Base-by-base conservation (phyloP, 2,888 invertebrate genomes). In the Himalopsyche anomala region DNA sequence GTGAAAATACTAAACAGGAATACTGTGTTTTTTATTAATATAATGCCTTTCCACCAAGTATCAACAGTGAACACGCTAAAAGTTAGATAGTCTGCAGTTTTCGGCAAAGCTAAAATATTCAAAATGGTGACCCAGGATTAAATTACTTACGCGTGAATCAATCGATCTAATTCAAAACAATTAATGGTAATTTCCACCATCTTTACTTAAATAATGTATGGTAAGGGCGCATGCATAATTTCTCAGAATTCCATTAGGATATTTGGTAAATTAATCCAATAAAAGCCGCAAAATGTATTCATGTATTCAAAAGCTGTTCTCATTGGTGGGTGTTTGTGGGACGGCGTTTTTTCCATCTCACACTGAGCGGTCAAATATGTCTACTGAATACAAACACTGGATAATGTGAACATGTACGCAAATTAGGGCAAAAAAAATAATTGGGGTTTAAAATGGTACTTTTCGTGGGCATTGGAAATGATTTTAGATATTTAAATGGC, bases 371-470 rank as follows among this genome's bases (percentile, higher is more conserved):
- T 19, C 62, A n/a, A 5, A 28, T 19, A 62, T 62, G 62, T 62
- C 62, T 8, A 2, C 19, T 62, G 62, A 62, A 62, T 62, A 62
- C 62, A 62, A 62, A 62, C 62, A 62, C 62, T 62, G 19, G 28
- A n/a, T 62, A 62, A 62, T 62, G 62, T 62, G n/a, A 19, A 9
- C 62, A 62, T 62, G 62, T 62, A 62, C 62, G 62, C 62, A 62
- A 62, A 62, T 62, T 62, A 62, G 19, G 8, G 28, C 19, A 62
- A 62, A 62, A 28, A 62, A 62, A 62, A 12, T 9, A 62, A 12
- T 62, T 8, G 62, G 19, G 62, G 19, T 62, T 62, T n/a, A 1
- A 62, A 62, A 62, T 9, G 2, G 28, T 19, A 19, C 62, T 9
- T 19, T 19, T 62, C 19, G 62, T 62, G 62, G 62, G 62, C 19